phyloP scores from a whole-genome alignment of 2,797 vertebrate species.

The Danio jaintianensis region DNA sequence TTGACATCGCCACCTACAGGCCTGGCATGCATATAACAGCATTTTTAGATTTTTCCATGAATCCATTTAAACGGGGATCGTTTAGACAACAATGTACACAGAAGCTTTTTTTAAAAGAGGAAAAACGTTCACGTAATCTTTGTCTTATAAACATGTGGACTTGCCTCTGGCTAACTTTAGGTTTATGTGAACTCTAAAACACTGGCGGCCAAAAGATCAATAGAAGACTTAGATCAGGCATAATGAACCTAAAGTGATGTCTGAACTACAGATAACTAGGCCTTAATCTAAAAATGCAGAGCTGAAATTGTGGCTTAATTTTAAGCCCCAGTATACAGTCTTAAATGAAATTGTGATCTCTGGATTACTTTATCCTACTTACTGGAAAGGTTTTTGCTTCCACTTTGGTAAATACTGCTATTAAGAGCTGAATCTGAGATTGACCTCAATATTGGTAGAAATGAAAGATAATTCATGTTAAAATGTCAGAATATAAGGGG shows the following conservation, averaged over 20 bases:
- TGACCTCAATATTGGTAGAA: slow-evolving; percentile 63
- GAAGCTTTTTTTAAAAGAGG: too few species aligned
- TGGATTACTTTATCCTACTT: slow-evolving; percentile 52
- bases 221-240: slow-evolving; percentile 30
- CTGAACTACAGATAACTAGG: not conserved
- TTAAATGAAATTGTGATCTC: slow-evolving; percentile 53
- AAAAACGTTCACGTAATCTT: too few species aligned
- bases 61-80: too few species aligned
- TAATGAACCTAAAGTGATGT: slow-evolving; percentile 33
- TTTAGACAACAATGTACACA: too few species aligned
- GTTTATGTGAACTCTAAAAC: slow-evolving; percentile 4
- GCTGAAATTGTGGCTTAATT: slow-evolving; percentile 41
- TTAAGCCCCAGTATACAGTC: slow-evolving; percentile 40
- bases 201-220: slow-evolving; percentile 23
- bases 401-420: slow-evolving; percentile 43
- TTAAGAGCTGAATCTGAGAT: slow-evolving; percentile 67
- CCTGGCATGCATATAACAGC: too few species aligned
- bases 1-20: too few species aligned
- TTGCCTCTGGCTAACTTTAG: not conserved
- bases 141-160: too few species aligned
- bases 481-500: not conserved
- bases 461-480: slow-evolving; percentile 14
- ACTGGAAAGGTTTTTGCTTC: slow-evolving; percentile 40
- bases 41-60: too few species aligned
- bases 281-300: slow-evolving; percentile 31